Percentiles rank a stretch among this genome's conserved stretches.
Conservation (phyloP, 2,888 invertebrate genomes). For the Diaphora mendica region DNA sequence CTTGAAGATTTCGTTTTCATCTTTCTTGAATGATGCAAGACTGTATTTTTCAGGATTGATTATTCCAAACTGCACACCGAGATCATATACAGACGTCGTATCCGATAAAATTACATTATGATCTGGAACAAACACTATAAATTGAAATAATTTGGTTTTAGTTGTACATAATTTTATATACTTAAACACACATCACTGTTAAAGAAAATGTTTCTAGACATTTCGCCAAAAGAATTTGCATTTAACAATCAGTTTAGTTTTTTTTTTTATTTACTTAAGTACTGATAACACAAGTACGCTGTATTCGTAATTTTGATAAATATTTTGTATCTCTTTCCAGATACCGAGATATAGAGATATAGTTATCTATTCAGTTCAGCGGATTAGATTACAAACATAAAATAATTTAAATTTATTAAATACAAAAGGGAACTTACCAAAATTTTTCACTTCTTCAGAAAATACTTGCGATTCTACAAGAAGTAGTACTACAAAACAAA, state of each 20-base stretch:
- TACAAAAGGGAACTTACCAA: not conserved
- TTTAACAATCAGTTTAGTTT: not conserved
- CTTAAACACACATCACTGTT: too few species aligned
- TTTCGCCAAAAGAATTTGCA: not conserved
- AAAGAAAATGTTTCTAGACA: too few species aligned
- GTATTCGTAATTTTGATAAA: not conserved
- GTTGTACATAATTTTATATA: not conserved
- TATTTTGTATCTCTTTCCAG: not conserved
- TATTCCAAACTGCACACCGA: constrained; percentile 67
- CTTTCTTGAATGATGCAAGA: constrained; percentile 63
- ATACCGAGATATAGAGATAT: not conserved
- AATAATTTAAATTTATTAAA: not conserved
- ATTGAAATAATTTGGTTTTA: not conserved
- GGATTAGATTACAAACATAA: not conserved
- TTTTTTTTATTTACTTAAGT: not conserved
- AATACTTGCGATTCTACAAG: not conserved
- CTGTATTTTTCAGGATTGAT: constrained; percentile 73
- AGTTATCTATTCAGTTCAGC: not conserved
- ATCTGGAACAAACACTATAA: constrained; percentile 56
- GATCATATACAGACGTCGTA: constrained; percentile 57
- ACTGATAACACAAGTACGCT: not conserved
- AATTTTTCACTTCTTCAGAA: not conserved
- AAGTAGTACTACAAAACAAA: not conserved
- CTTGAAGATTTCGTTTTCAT: constrained; percentile 68
- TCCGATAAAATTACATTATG: constrained; percentile 47